Base-by-base conservation (phyloP, 2,113 vertebrate species). In the Odocoileus hemionus region DNA sequence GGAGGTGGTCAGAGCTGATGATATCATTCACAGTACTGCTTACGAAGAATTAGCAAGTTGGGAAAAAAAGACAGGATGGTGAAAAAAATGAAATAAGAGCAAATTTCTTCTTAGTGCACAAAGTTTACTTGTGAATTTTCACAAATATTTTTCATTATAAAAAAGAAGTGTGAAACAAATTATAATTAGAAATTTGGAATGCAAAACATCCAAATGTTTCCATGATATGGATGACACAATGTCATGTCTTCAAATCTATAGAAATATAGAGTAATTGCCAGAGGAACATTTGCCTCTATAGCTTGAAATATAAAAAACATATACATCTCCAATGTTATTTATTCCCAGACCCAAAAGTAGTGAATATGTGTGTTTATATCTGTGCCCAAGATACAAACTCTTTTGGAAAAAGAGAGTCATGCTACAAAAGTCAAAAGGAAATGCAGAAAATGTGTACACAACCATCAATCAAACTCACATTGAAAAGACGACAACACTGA, bases 241-340 rank as follows among this genome's bases (percentile, higher is more conserved):
- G 9, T 70, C 58, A 3, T 28, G 15, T 84, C 47, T 88, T 91
- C 64, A n/a, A 89, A 55, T 78, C 21, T 93, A 88, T 13, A 57
- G 25, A 95, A 54, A 80, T 52, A 74, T 87, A 86, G 23, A 91
- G 1, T 21, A 78, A 17, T 28, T 92, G 33, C 55, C 25, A 94
- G 23, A 82, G 45, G 8, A 95, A 78, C 26, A 84, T 52, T 79
- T 83, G 21, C 36, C 30, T 93, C 43, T 57, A 36, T 36, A 43
- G 36, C 16, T 86, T 89, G 50, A 96, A 58, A 58, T 85, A 67
- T 54, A n/a, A 94, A 94, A 86, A 96, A 54, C 25, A 78, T 83
- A 76, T 89, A 1, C 74, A 82, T 89, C 33, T 47, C 33, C 23
- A 89, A 7, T n/a, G 23, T 58, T 76, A 76, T 80, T 85, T 83